Evolutionary conservation across 2,797 vertebrate species (phyloP), one percentile per base, ranked within the genome.

Genomic region (Lithobates sylvaticus): DNA sequence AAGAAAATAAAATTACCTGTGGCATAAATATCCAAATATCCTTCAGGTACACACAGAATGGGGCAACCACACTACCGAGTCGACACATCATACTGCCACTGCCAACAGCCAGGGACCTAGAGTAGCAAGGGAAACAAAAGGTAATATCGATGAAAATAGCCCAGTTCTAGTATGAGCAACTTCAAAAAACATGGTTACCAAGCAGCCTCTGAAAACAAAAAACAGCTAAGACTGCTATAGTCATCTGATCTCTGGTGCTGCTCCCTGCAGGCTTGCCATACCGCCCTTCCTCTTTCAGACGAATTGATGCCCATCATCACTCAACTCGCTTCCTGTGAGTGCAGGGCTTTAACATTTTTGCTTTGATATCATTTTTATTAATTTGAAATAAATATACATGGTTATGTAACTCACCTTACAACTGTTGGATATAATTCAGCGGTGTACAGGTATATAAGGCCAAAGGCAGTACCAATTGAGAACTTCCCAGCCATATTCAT

Each of bases 381-480:
- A 47, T 47, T 8, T 47, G 12, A 47, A 47, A 47, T 47, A 47
- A 23, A 23, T 61, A 61, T 9, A 61, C 18, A 23, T 61, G 21
- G 1, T 61, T 9, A 7, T 61, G 5, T 32, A 18, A 81, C 92
- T 91, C 88, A 98, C 98, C 97, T 96, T 93, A 98, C 94, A 88
- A 94, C 90, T 10, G 97, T 99, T 47, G 98, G 97, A 89, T 98
- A 98, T 64, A 99, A 93, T 89, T 99, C 98, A 86, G 97, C 98
- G 4, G 96, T 97, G 91, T 98, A 99, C 86, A 99, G 92, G 90
- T 98, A 99, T 90, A 98, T 94, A 47, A 98, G 95, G 64, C 96
- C 97, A 88, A 99, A 98, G 0, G 96, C 96, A 69, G 98, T 95
- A 5, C 96, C 96, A 10, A 99, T 95, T 71, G 95, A 92, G 93